These are phyloP conservation scores for Aphidoletes aphidimyza DNA, from an alignment of 2,888 invertebrate species.

Conservation along the genomic window DNA sequence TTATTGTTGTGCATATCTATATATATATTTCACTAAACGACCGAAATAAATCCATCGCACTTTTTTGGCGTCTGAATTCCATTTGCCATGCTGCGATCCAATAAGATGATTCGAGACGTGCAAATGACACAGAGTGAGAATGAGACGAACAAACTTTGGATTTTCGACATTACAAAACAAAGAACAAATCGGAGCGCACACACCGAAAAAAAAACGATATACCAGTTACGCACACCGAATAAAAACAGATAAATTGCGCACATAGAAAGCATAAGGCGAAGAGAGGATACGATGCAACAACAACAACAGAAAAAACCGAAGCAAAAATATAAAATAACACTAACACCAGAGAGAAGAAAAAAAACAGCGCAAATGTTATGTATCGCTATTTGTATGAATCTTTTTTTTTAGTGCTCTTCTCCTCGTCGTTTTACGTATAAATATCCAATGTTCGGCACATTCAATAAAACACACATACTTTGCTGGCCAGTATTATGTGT, in stretches of 20 bases:
- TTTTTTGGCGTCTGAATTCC: slow-evolving; percentile 43
- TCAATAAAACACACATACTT: slow-evolving; percentile 50
- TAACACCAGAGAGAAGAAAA: too few species aligned
- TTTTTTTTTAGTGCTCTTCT: neutral
- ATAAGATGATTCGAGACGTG: slow-evolving; percentile 45
- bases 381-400: neutral
- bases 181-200: slow-evolving; percentile 19
- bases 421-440: neutral
- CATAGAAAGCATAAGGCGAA: neutral
- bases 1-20: neutral
- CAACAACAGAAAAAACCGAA: neutral
- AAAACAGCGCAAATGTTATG: slow-evolving; percentile 30
- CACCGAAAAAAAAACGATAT: neutral
- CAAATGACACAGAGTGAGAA: slow-evolving; percentile 31
- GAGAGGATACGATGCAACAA: neutral
- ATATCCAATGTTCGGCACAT: slow-evolving; percentile 47
- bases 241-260: slow-evolving; percentile 52
- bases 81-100: slow-evolving; percentile 40
- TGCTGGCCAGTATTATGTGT: slow-evolving; percentile 38
- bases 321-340: neutral
- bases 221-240: slow-evolving; percentile 4
- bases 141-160: slow-evolving; percentile 11
- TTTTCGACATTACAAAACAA: slow-evolving; percentile 41
- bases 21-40: neutral
- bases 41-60: slow-evolving; percentile 19